Base-by-base conservation (phyloP, 2,797 vertebrate species). In the Sebastes itinus region DNA sequence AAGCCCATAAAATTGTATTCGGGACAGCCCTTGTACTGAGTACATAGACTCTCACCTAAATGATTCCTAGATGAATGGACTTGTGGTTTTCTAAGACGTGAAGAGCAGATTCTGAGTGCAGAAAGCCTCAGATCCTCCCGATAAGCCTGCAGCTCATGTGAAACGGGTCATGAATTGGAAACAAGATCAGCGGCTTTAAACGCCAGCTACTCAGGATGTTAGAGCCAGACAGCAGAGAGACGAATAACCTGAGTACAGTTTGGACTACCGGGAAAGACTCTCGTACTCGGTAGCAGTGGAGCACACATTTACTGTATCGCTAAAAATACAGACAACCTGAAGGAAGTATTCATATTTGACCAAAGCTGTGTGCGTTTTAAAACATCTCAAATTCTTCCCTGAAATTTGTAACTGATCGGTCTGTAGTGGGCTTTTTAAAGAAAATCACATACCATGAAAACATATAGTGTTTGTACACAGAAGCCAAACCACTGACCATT, bases 121-220 rank as follows among this genome's bases (percentile, higher is more conserved):
- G 22, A 56, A 63, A 67, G 22, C 5, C 9, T 33, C 32, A 46
- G 55, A 52, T 35, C 23, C 35, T 38, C 16, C 64, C 67, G 59
- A 52, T 25, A 52, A 27, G 10, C 52, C 35, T 35, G 64, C 16
- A 82, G 64, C 64, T 64, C 58, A 69, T 32, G 64, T 52, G 64
- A 69, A 66, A 59, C 54, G 22, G 33, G 18, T 23, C 69, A 63
- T 8, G 64, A 42, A 64, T n/a, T 64, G 30, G 59, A 64, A 55
- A 66, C 16, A 33, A 68, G 58, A 82, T 62, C 35, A 54, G 16
- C n/a, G 54, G 64, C 38, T 69, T 69, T 59, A 69, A 63, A 54
- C 12, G 25, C 4, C 32, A 13, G n/a, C 67, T 55, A 20, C 80
- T 25, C 27, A 12, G 27, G 33, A 56, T 4, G 3, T 27, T 20